Conservation (phyloP, 2,797 vertebrate genomes). For the Gallinago solitaria region DNA sequence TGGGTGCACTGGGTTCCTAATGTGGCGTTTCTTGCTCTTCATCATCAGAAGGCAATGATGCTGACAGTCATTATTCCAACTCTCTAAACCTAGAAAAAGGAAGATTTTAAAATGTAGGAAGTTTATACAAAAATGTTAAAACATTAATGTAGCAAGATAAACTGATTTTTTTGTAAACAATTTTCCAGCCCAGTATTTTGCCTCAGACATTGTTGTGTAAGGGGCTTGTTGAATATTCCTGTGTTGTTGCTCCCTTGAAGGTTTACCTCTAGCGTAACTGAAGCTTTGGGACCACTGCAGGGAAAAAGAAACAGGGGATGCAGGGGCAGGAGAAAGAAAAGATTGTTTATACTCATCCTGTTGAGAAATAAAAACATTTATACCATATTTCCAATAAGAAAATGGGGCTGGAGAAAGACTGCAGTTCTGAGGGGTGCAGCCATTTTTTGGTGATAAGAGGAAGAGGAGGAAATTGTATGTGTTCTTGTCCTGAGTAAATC, state of each 20-base stretch:
- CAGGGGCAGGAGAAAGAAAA: background rate
- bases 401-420: background rate
- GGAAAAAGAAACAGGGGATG: background rate
- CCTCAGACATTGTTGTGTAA: background rate
- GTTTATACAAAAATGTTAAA: background rate
- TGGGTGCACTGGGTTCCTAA: background rate
- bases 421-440: background rate
- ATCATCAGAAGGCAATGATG: background rate
- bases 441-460: background rate
- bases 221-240: background rate
- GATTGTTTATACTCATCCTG: background rate
- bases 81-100: background rate
- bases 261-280: background rate
- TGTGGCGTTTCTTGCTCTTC: background rate
- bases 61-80: background rate
- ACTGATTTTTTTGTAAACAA: background rate
- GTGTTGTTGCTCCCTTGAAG: background rate
- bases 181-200: background rate
- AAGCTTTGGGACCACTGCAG: background rate
- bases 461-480: background rate
- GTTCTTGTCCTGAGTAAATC: background rate
- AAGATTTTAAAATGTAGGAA: background rate
- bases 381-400: background rate
- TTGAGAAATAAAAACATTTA: background rate
- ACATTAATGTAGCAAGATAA: background rate